These are phyloP conservation scores for Andrena praecox DNA, from an alignment of 2,888 invertebrate genomes.

Conservation along the genomic window DNA sequence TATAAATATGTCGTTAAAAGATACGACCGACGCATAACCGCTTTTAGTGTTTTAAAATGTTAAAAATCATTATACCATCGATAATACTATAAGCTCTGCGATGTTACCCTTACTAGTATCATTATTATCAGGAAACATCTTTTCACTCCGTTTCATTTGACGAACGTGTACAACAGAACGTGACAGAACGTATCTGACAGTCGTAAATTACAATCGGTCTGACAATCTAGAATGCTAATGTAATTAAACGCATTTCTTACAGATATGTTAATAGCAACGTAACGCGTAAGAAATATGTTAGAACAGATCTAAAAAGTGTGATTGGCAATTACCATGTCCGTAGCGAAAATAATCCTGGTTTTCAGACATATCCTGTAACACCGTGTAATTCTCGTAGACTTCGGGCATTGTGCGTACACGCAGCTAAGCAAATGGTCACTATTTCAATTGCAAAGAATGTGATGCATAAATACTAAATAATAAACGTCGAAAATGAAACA, in stretches of 20 bases:
- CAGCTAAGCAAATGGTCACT: conserved; percentile 7
- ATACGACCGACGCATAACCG: not conserved
- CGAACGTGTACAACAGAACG: not conserved
- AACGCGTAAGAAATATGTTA: not conserved
- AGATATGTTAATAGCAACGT: not conserved
- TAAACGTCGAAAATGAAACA: not conserved
- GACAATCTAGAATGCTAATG: not conserved
- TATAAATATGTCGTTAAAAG: not conserved
- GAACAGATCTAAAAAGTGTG: not conserved
- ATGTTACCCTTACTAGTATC: not conserved
- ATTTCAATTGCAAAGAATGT: not conserved
- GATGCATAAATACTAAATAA: not conserved
- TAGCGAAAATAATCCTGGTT: conserved; percentile 56
- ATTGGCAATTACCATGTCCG: conserved; percentile 69
- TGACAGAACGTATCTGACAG: not conserved
- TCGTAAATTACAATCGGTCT: not conserved
- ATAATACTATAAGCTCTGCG: not conserved
- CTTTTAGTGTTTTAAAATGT: not conserved
- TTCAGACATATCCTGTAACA: conserved; percentile 49
- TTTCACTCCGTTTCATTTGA: not conserved
- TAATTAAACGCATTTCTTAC: not conserved
- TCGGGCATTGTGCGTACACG: conserved; percentile 71
- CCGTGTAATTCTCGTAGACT: conserved; percentile 65
- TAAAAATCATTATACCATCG: not conserved
- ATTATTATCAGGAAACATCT: not conserved